A percentile compares a stretch with the other conserved stretches of the same genome.
Conservation (phyloP, 2,888 invertebrate genomes). For the Scelioninae gen. 1 region DNA sequence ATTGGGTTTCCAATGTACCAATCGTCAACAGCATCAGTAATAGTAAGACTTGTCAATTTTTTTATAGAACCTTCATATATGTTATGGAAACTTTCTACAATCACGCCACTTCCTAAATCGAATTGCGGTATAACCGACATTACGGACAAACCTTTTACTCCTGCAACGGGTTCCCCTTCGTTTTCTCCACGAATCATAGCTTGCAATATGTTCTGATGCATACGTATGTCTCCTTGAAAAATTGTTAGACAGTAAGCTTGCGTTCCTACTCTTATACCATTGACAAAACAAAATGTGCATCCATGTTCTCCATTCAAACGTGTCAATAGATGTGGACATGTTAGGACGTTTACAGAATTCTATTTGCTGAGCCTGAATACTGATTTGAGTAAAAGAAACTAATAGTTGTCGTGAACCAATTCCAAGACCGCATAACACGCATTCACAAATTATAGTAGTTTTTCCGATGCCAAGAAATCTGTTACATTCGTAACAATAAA, state of each 20-base stretch:
- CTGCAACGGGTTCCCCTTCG: not conserved
- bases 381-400: too few relatives aligned
- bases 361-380: too few relatives aligned
- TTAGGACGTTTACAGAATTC: too few relatives aligned
- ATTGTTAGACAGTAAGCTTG: too few relatives aligned
- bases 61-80: conserved; percentile 19
- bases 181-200: not conserved
- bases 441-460: too few relatives aligned
- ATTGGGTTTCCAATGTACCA: conserved; percentile 22
- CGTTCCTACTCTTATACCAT: not conserved
- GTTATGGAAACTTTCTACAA: conserved; percentile 23
- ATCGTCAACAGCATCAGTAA: conserved; percentile 3
- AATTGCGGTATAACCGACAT: conserved; percentile 10
- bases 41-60: conserved; percentile 5
- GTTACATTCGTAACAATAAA: too few relatives aligned
- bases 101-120: conserved; percentile 12
- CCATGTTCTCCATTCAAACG: conserved; percentile 11
- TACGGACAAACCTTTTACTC: not conserved
- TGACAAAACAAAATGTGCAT: not conserved
- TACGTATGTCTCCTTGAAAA: too few relatives aligned
- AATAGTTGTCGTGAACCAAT: too few relatives aligned
- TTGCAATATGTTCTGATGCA: not conserved
- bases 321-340: too few relatives aligned
- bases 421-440: too few relatives aligned
- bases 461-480: too few relatives aligned